phyloP scores from a whole-genome alignment of 2,113 vertebrate species.

The Rhinopithecus roxellana region DNA sequence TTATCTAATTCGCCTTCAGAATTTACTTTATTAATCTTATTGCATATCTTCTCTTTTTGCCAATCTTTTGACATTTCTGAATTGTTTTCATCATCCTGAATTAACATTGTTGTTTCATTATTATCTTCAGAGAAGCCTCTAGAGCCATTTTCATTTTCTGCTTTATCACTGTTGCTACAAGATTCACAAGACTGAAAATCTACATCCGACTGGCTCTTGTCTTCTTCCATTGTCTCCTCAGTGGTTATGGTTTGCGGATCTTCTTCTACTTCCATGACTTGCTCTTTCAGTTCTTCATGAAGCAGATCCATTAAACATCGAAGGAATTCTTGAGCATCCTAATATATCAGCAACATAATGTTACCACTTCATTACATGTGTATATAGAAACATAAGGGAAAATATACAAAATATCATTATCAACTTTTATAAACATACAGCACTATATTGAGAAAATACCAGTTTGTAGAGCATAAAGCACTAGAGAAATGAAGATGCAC shows the following conservation, averaged over 20 bases:
- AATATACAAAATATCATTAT: not conserved
- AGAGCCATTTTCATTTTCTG: conserved; percentile 86
- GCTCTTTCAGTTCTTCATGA: conserved; percentile 97
- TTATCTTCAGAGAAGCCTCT: conserved; percentile 85
- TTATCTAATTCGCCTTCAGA: conserved; percentile 91
- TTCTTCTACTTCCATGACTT: conserved; percentile 88
- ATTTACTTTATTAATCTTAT: conserved; percentile 88
- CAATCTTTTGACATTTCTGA: conserved; percentile 88
- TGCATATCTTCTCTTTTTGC: conserved; percentile 93
- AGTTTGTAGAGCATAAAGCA: not conserved
- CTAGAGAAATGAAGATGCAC: not conserved
- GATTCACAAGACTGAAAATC: conserved; percentile 96
- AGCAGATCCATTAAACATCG: conserved; percentile 99
- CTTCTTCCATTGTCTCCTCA: conserved; percentile 90
- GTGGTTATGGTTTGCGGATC: conserved; percentile 78
- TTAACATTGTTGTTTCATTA: conserved; percentile 93
- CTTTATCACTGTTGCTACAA: conserved; percentile 90
- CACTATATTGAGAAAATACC: not conserved
- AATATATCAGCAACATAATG: conserved; percentile 27
- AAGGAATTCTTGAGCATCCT: conserved; percentile 99
- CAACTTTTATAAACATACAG: not conserved
- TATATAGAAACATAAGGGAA: not conserved
- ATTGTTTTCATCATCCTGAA: conserved; percentile 91
- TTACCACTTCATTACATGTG: not conserved
- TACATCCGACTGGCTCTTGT: conserved; percentile 91